Conservation (phyloP, 2,888 invertebrate genomes). For the Dicroscelio sp. region DNA sequence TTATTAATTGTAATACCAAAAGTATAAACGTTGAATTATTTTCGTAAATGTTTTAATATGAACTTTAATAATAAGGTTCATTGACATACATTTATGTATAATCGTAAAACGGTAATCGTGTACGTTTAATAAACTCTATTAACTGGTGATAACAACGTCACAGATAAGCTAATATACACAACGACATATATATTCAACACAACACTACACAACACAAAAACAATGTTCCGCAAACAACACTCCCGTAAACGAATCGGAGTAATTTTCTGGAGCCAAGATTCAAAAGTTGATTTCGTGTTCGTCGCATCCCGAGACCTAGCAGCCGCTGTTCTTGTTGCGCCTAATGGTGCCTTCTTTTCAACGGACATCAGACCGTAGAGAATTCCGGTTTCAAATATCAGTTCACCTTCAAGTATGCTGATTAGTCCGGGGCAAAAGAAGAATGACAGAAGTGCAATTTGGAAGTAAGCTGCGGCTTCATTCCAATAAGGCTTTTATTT, state of each 20-base stretch:
- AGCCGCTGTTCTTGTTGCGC: slow-evolving; percentile 96
- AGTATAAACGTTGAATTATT: no score
- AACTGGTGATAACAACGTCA: slow-evolving; percentile 65
- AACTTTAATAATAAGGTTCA: no score
- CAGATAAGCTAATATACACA: slow-evolving; percentile 65
- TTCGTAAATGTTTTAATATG: no score
- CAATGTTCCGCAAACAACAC: slow-evolving; percentile 40
- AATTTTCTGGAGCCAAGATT: no score
- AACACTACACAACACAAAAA: no score
- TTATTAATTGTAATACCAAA: no score
- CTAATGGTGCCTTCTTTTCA: slow-evolving; percentile 97
- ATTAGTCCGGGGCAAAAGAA: slow-evolving; percentile 95
- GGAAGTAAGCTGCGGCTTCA: slow-evolving; percentile 96
- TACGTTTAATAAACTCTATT: slow-evolving; percentile 69
- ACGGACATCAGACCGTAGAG: slow-evolving; percentile 98
- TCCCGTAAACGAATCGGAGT: no score
- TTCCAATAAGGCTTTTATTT: slow-evolving; percentile 97
- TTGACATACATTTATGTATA: slow-evolving; percentile 75
- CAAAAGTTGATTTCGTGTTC: slow-evolving; percentile 94
- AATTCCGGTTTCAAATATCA: slow-evolving; percentile 97
- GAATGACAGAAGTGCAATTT: slow-evolving; percentile 96
- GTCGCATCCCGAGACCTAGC: slow-evolving; percentile 91
- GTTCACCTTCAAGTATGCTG: slow-evolving; percentile 96
- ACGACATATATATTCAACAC: no score
- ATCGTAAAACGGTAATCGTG: slow-evolving; percentile 65